phyloP scores from a whole-genome alignment of 2,888 invertebrate genomes.

The Tipula vernalis region DNA sequence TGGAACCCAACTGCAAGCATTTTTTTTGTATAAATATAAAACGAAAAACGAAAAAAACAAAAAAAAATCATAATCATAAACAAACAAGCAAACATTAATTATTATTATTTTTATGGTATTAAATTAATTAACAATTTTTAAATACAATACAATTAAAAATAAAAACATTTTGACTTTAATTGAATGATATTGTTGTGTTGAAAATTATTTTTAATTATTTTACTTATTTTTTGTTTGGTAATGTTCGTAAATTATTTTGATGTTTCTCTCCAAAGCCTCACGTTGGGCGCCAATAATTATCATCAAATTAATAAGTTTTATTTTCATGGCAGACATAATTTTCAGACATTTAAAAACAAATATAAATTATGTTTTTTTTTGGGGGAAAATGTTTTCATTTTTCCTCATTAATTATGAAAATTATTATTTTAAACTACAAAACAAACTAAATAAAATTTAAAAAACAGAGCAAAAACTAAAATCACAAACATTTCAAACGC shows the following conservation, averaged over 20 bases:
- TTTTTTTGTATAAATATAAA: constrained; percentile 16
- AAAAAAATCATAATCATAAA: constrained; percentile 8
- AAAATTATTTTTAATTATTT: constrained; percentile 4
- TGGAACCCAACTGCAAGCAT: constrained; percentile 80
- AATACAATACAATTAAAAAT: not conserved
- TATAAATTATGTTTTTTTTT: not conserved
- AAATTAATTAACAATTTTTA: not conserved
- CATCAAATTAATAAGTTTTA: too few relatives aligned
- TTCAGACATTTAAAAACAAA: not conserved
- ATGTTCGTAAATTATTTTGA: not conserved
- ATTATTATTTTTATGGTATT: not conserved
- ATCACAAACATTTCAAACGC: not conserved
- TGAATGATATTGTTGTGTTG: not conserved
- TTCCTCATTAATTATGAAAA: not conserved
- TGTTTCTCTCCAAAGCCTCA: not conserved
- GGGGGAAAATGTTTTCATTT: not conserved
- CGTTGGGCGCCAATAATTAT: not conserved
- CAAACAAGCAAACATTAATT: constrained; percentile 6
- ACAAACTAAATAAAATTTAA: not conserved
- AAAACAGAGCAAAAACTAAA: not conserved
- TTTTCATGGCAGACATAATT: too few relatives aligned
- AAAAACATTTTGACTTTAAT: not conserved
- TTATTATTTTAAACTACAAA: not conserved
- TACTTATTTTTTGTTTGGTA: not conserved
- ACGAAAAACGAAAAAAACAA: constrained; percentile 23